phyloP scores from a whole-genome alignment of 2,113 vertebrate species.

The Scopus umbretta region DNA sequence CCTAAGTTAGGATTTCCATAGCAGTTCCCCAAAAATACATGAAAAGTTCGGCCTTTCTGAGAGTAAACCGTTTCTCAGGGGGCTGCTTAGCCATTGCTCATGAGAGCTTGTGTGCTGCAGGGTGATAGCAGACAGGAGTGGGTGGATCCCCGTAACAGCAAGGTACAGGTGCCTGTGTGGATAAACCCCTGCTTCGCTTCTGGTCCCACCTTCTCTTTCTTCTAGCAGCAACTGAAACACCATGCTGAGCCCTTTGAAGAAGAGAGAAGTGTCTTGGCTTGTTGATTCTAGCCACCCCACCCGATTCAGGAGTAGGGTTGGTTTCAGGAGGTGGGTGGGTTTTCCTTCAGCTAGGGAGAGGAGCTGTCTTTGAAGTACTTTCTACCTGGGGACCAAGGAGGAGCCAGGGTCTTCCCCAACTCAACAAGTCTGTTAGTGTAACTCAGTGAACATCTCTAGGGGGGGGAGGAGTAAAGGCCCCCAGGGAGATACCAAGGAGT shows the following conservation, averaged over 20 bases:
- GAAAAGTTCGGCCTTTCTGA: not conserved
- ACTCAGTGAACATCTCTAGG: not conserved
- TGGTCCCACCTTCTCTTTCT: not conserved
- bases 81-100: not conserved
- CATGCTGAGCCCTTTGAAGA: conserved; percentile 5
- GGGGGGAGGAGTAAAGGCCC: not conserved
- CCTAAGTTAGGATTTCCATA: not conserved
- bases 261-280: not conserved
- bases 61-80: not conserved
- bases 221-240: not conserved
- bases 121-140: not conserved
- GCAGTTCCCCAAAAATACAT: not conserved
- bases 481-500: not conserved
- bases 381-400: not conserved
- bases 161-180: not conserved
- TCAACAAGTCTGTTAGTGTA: not conserved
- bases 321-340: not conserved
- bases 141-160: not conserved
- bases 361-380: not conserved
- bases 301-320: not conserved
- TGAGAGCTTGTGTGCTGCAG: not conserved
- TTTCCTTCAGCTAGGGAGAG: not conserved
- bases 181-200: not conserved
- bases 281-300: not conserved
- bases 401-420: not conserved